phyloP scores from a whole-genome alignment of 1,140 invertebrate species.

The Sycophaga agraensis region DNA sequence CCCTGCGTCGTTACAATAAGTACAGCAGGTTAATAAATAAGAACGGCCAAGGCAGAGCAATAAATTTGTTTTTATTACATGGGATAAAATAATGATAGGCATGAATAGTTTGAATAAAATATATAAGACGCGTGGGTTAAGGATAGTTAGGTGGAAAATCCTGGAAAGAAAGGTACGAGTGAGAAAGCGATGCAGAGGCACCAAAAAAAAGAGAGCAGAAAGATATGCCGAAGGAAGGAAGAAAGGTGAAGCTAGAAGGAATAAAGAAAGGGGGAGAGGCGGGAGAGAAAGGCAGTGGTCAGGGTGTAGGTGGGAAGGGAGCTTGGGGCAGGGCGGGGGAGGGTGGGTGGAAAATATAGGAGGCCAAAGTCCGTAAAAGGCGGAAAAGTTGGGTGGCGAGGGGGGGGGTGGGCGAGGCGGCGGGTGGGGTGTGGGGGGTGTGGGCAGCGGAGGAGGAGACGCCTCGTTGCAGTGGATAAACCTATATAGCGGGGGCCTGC shows the following conservation, averaged over 20 bases:
- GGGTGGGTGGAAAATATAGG: conserved; percentile 21
- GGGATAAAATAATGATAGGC: no score
- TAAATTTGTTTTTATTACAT: no score
- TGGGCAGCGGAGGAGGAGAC: background rate
- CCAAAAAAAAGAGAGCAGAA: no score
- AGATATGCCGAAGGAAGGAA: background rate
- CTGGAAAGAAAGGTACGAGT: no score
- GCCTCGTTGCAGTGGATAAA: conserved; percentile 28
- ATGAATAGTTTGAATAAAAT: no score
- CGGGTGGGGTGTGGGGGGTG: background rate
- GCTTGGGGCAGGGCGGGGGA: conserved; percentile 22
- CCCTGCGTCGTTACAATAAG: no score
- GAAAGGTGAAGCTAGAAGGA: no score
- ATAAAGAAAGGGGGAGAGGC: background rate
- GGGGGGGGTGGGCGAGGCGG: background rate
- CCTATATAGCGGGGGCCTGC: background rate
- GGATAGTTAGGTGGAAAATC: no score
- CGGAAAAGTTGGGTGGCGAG: background rate
- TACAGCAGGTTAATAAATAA: no score
- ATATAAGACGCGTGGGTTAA: no score
- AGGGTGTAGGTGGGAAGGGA: background rate
- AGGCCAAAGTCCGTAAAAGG: conserved; percentile 9
- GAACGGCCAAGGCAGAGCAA: no score
- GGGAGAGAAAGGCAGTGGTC: background rate
- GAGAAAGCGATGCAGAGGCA: no score